Percentiles rank a stretch among this genome's conserved stretches.
These are phyloP conservation scores for Penaeus japonicus DNA, from an alignment of 1,140 invertebrate genomes.

Conservation along the genomic window DNA sequence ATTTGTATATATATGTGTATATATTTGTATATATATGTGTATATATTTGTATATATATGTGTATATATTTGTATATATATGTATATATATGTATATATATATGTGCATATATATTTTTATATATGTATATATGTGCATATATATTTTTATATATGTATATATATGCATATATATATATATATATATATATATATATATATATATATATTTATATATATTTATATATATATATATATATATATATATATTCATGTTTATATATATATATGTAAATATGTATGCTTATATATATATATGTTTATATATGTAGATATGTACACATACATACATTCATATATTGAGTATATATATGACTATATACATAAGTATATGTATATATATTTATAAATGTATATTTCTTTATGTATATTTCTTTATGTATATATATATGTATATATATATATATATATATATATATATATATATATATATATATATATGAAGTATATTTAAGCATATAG, in stretches of 20 bases:
- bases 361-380: no score
- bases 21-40: neutral
- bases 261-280: neutral
- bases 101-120: no score
- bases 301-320: neutral
- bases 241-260: neutral
- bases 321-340: no score
- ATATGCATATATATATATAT: neutral
- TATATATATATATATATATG: no score
- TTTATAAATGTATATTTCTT: no score
- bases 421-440: no score
- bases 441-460: no score
- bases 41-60: no score
- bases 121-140: no score
- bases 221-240: slow-evolving; percentile 3
- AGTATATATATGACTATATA: no score
- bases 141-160: neutral
- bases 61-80: neutral
- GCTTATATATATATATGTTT: neutral
- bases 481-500: no score
- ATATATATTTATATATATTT: slow-evolving; percentile 2
- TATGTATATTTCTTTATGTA: no score
- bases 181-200: neutral
- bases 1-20: neutral
- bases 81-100: neutral